These are phyloP conservation scores for Trissolcus basalis DNA, from an alignment of 1,140 invertebrate genomes.

Conservation along the genomic window DNA sequence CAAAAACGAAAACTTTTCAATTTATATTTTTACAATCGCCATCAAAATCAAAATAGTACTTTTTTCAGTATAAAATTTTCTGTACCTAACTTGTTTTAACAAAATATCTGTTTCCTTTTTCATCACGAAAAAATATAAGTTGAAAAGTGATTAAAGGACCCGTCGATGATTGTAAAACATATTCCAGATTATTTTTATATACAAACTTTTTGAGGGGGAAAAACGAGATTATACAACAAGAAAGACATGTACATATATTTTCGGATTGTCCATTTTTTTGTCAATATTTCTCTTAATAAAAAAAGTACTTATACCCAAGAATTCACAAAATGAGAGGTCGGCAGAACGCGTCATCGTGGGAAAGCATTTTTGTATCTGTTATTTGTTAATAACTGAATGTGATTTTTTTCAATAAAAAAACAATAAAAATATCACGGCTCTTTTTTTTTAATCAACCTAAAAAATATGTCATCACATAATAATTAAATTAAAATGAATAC, in stretches of 20 bases:
- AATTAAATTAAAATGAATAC: too few relatives aligned
- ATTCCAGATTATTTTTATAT: constrained; percentile 71
- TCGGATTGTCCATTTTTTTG: constrained; percentile 60
- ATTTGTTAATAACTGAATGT: too few relatives aligned
- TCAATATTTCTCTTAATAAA: constrained; percentile 36
- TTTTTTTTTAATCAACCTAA: too few relatives aligned
- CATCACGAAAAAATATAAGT: background rate
- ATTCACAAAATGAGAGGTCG: constrained; percentile 51
- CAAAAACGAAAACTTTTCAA: too few relatives aligned
- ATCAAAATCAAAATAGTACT: too few relatives aligned
- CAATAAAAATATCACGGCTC: too few relatives aligned
- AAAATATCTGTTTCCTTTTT: constrained; percentile 3
- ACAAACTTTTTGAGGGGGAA: constrained; percentile 63
- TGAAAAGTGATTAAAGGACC: constrained; percentile 14
- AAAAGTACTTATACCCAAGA: background rate
- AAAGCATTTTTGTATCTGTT: too few relatives aligned
- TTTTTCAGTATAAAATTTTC: background rate
- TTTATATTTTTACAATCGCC: too few relatives aligned
- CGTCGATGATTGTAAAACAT: constrained; percentile 62
- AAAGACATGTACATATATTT: constrained; percentile 63
- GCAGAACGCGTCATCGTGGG: constrained; percentile 2
- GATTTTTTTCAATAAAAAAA: too few relatives aligned
- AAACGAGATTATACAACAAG: constrained; percentile 41
- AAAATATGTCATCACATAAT: too few relatives aligned
- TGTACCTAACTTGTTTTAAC: background rate